These are phyloP conservation scores for Acipenser transmontanus DNA, from an alignment of 2,797 vertebrate species.

Conservation along the genomic window DNA sequence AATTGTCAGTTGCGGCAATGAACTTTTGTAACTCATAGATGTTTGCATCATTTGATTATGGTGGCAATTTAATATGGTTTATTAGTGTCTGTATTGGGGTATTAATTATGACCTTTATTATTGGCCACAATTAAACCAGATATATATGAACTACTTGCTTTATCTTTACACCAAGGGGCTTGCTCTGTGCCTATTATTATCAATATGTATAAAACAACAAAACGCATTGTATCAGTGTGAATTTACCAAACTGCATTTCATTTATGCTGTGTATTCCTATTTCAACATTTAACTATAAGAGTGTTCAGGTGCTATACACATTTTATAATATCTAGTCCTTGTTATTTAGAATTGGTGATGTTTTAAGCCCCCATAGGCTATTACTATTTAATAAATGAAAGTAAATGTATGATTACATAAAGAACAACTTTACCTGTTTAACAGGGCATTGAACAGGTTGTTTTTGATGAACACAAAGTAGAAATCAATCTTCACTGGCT, in stretches of 20 bases:
- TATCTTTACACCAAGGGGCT: conserved; percentile 40
- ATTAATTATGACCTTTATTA: conserved; percentile 99
- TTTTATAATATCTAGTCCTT: not conserved
- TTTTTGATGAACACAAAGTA: conserved; percentile 1
- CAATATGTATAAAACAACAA: not conserved
- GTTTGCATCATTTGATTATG: conserved; percentile 99
- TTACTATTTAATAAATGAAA: conserved; percentile 7
- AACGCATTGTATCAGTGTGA: not conserved
- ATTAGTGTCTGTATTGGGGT: conserved; percentile 95
- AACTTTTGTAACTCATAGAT: conserved; percentile 98
- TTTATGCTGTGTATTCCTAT: not conserved
- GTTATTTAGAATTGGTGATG: conserved; percentile 3
- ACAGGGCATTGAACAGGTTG: conserved; percentile 1
- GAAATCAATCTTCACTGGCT: not conserved
- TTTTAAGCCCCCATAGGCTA: conserved; percentile 6
- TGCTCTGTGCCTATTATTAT: conserved; percentile 29
- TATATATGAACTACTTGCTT: conserved; percentile 71
- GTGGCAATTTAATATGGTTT: conserved; percentile 99
- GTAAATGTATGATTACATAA: conserved; percentile 4
- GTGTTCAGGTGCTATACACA: not conserved
- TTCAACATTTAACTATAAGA: not conserved
- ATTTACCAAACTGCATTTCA: not conserved
- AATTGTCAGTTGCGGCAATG: conserved; percentile 98
- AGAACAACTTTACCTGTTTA: not conserved
- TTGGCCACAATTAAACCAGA: conserved; percentile 94